Percentiles rank a stretch among this genome's conserved stretches.
Evolutionary conservation across 2,113 vertebrate genomes (phyloP).

Genomic region (rat (Rattus norvegicus)): DNA sequence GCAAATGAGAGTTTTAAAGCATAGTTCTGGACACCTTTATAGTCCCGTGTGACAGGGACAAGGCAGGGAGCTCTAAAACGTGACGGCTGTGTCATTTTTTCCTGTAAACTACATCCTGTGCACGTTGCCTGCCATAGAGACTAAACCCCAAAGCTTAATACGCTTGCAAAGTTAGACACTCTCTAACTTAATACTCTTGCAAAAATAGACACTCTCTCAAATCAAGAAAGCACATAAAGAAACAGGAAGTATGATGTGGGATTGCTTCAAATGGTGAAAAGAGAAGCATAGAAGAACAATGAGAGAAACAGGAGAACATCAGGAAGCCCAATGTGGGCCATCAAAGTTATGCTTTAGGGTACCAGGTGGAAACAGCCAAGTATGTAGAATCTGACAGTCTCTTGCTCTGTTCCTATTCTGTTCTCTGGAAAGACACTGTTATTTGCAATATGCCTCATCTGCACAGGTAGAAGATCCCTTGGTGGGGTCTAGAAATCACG

Average conservation of each 20-base stretch:
- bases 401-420: not conserved
- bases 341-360: not conserved
- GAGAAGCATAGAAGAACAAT: not conserved
- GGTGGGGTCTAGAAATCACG: not conserved
- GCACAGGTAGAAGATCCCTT: not conserved
- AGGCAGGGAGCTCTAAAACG: not conserved
- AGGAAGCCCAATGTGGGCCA: not conserved
- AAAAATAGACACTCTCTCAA: not conserved
- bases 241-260: rapidly evolving
- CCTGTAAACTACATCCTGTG: not conserved
- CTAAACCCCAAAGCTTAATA: not conserved
- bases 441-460: too few species aligned
- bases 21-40: not conserved
- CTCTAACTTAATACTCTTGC: not conserved
- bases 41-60: too few species aligned
- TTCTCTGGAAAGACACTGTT: not conserved
- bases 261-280: not conserved
- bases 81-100: not conserved
- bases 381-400: not conserved
- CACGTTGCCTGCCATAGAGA: not conserved
- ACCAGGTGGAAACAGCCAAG: not conserved
- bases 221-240: not conserved
- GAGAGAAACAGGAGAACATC: not conserved
- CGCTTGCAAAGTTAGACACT: not conserved
- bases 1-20: not conserved